Conservation (phyloP, 2,888 invertebrate species). For the Trissolcus brochymenae region DNA sequence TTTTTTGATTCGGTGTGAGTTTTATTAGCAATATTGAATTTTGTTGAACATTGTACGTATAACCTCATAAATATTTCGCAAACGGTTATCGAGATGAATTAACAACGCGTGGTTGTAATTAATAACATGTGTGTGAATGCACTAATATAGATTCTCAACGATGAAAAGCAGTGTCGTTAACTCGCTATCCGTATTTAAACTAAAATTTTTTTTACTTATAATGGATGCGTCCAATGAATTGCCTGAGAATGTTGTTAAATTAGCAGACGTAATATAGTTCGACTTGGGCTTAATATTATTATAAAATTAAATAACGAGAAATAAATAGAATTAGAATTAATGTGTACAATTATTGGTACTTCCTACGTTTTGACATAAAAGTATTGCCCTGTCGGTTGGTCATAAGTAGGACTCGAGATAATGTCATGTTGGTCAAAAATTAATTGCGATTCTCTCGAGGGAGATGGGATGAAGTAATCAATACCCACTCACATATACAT, state of each 20-base stretch:
- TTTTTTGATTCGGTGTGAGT: no score
- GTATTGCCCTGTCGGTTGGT: constrained; percentile 42
- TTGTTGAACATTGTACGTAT: no score
- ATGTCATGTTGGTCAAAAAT: constrained; percentile 43
- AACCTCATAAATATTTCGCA: constrained; percentile 38
- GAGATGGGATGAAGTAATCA: constrained; percentile 39
- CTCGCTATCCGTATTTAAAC: no score
- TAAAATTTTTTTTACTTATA: no score
- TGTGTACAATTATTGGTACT: background rate
- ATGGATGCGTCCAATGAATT: no score
- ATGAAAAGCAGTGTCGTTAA: no score
- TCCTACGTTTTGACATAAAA: constrained; percentile 47
- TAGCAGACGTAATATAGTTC: no score
- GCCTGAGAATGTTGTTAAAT: no score
- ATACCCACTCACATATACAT: no score
- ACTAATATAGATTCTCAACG: constrained; percentile 10
- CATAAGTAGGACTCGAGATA: constrained; percentile 49
- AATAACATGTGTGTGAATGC: constrained; percentile 42
- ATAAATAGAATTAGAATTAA: no score
- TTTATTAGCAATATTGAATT: no score
- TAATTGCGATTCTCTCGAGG: constrained; percentile 39
- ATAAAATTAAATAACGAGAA: background rate
- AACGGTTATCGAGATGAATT: constrained; percentile 50
- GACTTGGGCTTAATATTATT: background rate
- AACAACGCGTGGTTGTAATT: constrained; percentile 37